Base-by-base conservation (phyloP, 2,888 invertebrate species). In the Aradus depressus region DNA sequence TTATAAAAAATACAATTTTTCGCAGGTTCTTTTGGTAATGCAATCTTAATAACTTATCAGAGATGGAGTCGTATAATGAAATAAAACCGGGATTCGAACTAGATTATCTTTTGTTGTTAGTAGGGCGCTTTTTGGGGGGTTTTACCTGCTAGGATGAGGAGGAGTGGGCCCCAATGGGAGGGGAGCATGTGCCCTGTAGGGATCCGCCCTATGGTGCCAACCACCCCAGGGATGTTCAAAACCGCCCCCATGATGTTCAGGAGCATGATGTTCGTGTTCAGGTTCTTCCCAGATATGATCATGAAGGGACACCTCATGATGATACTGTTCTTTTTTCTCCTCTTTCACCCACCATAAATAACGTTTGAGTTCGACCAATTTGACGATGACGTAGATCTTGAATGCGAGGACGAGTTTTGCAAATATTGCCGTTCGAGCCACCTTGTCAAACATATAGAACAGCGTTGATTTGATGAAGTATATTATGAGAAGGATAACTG, bases 361-460 rank as follows among this genome's bases (percentile, higher is more conserved):
- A 25, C 57, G 54, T 44, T 57, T 57, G 45, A 57, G 50, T 39
- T 57, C 57, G 43, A 57, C 44, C 21, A 55, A 35, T 44, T 57
- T 57, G 19, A 57, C 54, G 26, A 57, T 45, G 6, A 57, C 50
- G 54, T 51, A 57, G 51, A 55, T 47, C 52, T 57, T 57, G 50
- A 55, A 50, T 25, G 53, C 52, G 19, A 57, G 32, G 26, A 54
- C 50, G 35, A 57, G 45, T 42, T 54, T 54, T 32, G 57, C 57
- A 52, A 57, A 57, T 12, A 57, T 55, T 23, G 49, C 50, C 34
- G 57, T 57, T 42, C 57, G 37, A 14, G 52, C 57, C 37, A 57
- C 48, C 35, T 57, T 54, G 53, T 57, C 57, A 51, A 57, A 55
- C 57, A 57, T 55, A 51, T 55, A 55, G 57, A 57, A 57, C 23